These are phyloP conservation scores for Spodoptera exigua DNA, from an alignment of 2,888 invertebrate species.

Conservation along the genomic window DNA sequence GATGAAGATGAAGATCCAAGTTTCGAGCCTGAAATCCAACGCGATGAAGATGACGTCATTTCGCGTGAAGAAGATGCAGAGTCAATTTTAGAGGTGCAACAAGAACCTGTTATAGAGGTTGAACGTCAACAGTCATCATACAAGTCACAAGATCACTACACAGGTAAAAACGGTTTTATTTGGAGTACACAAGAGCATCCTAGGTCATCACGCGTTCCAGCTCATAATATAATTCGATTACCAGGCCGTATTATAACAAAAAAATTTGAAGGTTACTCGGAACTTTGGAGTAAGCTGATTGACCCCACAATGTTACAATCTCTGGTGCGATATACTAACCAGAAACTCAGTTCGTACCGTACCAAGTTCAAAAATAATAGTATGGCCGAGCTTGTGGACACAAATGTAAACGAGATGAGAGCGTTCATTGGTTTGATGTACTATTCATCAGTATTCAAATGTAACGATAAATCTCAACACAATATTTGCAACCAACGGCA, in stretches of 20 bases:
- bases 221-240: slow-evolving; percentile 41
- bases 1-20: slow-evolving; percentile 37
- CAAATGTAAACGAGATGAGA: slow-evolving; percentile 41
- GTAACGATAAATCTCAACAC: slow-evolving; percentile 26
- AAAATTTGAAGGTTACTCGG: slow-evolving; percentile 42
- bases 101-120: too few relatives aligned
- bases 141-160: too few relatives aligned
- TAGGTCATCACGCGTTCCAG: slow-evolving; percentile 33
- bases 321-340: slow-evolving; percentile 39
- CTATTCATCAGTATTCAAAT: slow-evolving; percentile 45
- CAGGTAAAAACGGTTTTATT: slow-evolving; percentile 36
- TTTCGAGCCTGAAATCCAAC: too few relatives aligned
- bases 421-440: slow-evolving; percentile 38
- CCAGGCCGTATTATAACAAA: slow-evolving; percentile 27
- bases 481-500: slow-evolving; percentile 46
- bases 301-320: slow-evolving; percentile 38
- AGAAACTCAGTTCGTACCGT: slow-evolving; percentile 45
- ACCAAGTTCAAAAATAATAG: slow-evolving; percentile 32
- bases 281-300: slow-evolving; percentile 44
- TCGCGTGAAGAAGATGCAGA: slow-evolving; percentile 23
- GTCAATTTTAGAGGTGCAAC: too few relatives aligned
- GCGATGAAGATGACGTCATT: too few relatives aligned
- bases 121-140: too few relatives aligned
- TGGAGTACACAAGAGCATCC: slow-evolving; percentile 37
- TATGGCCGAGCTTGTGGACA: slow-evolving; percentile 32